A percentile compares a stretch with the other conserved stretches of the same genome.
Conservation (phyloP, 1,140 invertebrate species). For the Trichomalopsis sarcophagae region DNA sequence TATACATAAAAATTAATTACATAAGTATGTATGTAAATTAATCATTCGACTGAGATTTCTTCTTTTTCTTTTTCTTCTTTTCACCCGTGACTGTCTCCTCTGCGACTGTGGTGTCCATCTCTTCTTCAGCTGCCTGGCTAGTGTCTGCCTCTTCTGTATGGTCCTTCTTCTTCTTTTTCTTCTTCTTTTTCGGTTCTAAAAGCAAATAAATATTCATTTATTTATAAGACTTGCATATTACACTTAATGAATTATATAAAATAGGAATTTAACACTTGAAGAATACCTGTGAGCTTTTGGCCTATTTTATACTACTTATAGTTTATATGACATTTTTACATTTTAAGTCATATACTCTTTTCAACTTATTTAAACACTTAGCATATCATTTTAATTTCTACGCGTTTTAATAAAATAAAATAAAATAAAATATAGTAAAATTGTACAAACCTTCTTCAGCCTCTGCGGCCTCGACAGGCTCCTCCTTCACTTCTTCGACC, state of each 20-base stretch:
- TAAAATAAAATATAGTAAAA: too few species aligned
- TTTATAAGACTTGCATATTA: not conserved
- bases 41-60: conserved; percentile 63
- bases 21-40: conserved; percentile 43
- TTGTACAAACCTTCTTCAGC: conserved; percentile 17
- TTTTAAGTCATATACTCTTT: too few species aligned
- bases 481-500: conserved; percentile 40
- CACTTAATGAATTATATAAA: not conserved
- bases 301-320: not conserved
- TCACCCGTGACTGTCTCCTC: conserved; percentile 52
- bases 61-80: conserved; percentile 71
- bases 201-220: conserved; percentile 44
- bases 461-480: not conserved
- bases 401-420: too few species aligned
- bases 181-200: conserved; percentile 68
- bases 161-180: conserved; percentile 69
- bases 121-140: conserved; percentile 49
- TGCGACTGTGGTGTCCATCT: conserved; percentile 29
- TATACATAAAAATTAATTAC: conserved; percentile 33
- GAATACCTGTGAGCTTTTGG: not conserved
- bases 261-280: not conserved
- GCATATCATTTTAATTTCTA: too few species aligned
- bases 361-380: too few species aligned
- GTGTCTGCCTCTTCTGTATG: conserved; percentile 59
- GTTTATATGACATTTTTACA: too few species aligned